Evolutionary conservation across 1,140 invertebrate genomes (phyloP).

Genomic region (Panagrolaimus sp.): DNA sequence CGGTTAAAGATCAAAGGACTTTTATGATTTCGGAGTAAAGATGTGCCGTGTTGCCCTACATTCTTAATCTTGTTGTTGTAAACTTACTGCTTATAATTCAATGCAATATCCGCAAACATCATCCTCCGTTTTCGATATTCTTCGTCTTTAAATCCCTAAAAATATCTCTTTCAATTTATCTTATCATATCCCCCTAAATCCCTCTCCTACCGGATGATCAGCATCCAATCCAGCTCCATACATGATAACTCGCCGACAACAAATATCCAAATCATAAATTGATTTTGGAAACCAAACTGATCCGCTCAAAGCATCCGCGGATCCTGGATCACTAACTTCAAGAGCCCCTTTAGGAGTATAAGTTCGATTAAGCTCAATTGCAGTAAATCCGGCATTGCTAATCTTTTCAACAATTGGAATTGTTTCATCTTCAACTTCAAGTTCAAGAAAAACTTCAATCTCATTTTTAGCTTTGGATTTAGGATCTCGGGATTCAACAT

Average conservation of each 20-base stretch:
- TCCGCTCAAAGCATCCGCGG: conserved; percentile 63
- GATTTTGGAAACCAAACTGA: conserved; percentile 95
- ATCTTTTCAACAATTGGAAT: conserved; percentile 38
- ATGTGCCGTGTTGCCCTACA: too few relatives aligned
- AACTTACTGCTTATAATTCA: conserved; percentile 87
- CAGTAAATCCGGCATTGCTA: conserved; percentile 39
- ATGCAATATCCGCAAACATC: conserved; percentile 86
- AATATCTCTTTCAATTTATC: not conserved
- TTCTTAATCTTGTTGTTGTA: too few relatives aligned
- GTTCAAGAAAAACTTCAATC: conserved; percentile 53
- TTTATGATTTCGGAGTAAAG: too few relatives aligned
- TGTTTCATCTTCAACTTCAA: conserved; percentile 38
- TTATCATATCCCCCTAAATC: not conserved
- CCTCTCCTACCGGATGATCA: conserved; percentile 78
- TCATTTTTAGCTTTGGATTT: conserved; percentile 37
- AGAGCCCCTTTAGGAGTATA: conserved; percentile 45
- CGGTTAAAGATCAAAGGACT: too few relatives aligned
- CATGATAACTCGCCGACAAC: conserved; percentile 81
- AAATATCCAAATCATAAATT: conserved; percentile 80
- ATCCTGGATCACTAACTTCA: conserved; percentile 52
- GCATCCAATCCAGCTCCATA: conserved; percentile 87
- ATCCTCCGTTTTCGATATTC: conserved; percentile 84
- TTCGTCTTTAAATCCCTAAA: conserved; percentile 89
- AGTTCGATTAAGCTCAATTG: conserved; percentile 52
- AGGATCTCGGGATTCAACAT: conserved; percentile 56